These are phyloP conservation scores for Aegotheles bennettii DNA, from an alignment of 2,113 vertebrate genomes.

Conservation along the genomic window DNA sequence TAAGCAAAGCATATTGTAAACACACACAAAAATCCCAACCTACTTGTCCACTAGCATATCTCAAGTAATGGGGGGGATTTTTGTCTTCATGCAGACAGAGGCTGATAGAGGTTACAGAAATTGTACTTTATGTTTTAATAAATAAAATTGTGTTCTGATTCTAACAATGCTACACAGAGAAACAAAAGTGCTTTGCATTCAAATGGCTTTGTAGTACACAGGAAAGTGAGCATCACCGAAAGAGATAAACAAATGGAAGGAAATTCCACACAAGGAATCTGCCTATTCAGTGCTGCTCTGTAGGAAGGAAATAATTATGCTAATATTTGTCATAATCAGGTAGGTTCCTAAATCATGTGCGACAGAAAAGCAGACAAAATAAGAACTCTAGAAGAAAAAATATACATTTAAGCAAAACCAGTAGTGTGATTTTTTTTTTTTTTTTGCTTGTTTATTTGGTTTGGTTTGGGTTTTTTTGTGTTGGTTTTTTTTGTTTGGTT, in stretches of 20 bases:
- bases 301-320: background rate
- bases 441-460: no score
- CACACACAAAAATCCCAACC: background rate
- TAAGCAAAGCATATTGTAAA: background rate
- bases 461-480: no score
- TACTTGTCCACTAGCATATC: background rate
- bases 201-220: background rate
- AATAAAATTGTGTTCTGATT: background rate
- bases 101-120: background rate
- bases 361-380: background rate
- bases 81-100: background rate
- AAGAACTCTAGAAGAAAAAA: background rate
- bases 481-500: no score
- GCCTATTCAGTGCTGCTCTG: background rate
- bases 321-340: background rate
- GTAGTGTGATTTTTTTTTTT: no score
- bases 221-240: background rate
- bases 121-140: background rate
- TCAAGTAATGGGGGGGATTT: background rate
- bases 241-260: background rate
- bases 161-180: background rate
- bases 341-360: background rate
- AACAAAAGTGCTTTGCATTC: background rate
- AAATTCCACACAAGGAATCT: background rate
- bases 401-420: background rate